Conservation (phyloP, 2,888 invertebrate species). For the Lymantria dispar region DNA sequence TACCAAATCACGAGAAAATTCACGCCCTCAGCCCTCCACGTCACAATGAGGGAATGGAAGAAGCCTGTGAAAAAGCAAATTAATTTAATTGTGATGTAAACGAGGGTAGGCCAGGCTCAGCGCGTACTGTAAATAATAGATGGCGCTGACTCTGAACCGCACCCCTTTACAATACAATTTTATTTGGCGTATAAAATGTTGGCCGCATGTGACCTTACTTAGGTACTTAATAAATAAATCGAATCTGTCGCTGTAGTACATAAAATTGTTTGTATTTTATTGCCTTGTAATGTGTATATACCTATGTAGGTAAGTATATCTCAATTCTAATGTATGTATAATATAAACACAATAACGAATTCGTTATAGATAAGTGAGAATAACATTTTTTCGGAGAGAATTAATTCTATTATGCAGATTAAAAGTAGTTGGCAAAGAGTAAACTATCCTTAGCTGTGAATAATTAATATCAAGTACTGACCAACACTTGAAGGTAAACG, state of each 20-base stretch:
- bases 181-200: constrained; percentile 46
- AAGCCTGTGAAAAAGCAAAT: constrained; percentile 81
- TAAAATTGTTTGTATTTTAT: constrained; percentile 36
- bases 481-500: constrained; percentile 55
- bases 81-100: constrained; percentile 81
- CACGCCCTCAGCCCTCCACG: constrained; percentile 71
- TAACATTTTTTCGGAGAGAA: too few species aligned
- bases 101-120: constrained; percentile 67
- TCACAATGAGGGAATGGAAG: constrained; percentile 74
- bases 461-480: constrained; percentile 43
- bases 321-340: background rate
- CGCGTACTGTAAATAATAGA: constrained; percentile 70
- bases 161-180: constrained; percentile 61
- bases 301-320: background rate
- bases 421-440: background rate
- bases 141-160: constrained; percentile 54
- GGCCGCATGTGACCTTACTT: constrained; percentile 35
- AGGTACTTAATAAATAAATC: constrained; percentile 45
- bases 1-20: constrained; percentile 79
- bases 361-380: background rate
- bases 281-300: constrained; percentile 20
- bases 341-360: constrained; percentile 10
- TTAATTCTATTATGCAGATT: background rate
- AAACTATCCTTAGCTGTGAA: background rate
- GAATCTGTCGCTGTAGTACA: constrained; percentile 37